A percentile compares a stretch with the other conserved stretches of the same genome.
Evolutionary conservation across 2,888 invertebrate species (phyloP).

Genomic region (Mythimna vitellina): DNA sequence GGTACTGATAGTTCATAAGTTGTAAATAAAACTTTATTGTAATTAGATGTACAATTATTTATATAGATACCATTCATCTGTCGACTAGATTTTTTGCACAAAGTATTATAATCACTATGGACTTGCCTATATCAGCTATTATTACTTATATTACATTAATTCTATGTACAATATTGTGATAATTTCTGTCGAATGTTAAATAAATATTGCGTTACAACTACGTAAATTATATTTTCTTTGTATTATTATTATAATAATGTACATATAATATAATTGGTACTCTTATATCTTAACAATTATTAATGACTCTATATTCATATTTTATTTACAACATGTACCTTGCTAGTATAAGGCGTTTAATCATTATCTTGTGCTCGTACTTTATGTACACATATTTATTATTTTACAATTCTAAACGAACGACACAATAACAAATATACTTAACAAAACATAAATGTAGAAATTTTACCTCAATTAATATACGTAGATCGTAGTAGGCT

Average conservation of each 20-base stretch:
- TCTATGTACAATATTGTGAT: slow-evolving; percentile 81
- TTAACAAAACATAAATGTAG: slow-evolving; percentile 46
- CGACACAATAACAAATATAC: slow-evolving; percentile 45
- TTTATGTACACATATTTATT: slow-evolving; percentile 57
- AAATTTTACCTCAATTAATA: slow-evolving; percentile 29
- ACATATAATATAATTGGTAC: slow-evolving; percentile 63
- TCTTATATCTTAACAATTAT: slow-evolving; percentile 60
- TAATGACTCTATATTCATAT: slow-evolving; percentile 61
- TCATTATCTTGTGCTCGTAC: slow-evolving; percentile 66
- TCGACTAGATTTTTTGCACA: slow-evolving; percentile 90
- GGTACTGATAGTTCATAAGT: slow-evolving; percentile 58
- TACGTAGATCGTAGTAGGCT: slow-evolving; percentile 15
- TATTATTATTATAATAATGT: slow-evolving; percentile 61
- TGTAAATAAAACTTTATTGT: slow-evolving; percentile 86
- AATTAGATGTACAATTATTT: slow-evolving; percentile 82
- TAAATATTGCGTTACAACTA: slow-evolving; percentile 70
- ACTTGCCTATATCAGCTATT: slow-evolving; percentile 80
- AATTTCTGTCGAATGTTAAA: slow-evolving; percentile 74
- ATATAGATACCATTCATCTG: slow-evolving; percentile 86
- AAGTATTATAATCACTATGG: slow-evolving; percentile 86
- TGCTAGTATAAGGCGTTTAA: slow-evolving; percentile 71
- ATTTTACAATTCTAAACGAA: slow-evolving; percentile 51
- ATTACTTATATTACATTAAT: slow-evolving; percentile 64
- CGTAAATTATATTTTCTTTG: slow-evolving; percentile 64
- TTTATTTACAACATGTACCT: slow-evolving; percentile 72